Evolutionary conservation across 2,888 invertebrate species (phyloP).

Genomic region (Catocala sponsa): DNA sequence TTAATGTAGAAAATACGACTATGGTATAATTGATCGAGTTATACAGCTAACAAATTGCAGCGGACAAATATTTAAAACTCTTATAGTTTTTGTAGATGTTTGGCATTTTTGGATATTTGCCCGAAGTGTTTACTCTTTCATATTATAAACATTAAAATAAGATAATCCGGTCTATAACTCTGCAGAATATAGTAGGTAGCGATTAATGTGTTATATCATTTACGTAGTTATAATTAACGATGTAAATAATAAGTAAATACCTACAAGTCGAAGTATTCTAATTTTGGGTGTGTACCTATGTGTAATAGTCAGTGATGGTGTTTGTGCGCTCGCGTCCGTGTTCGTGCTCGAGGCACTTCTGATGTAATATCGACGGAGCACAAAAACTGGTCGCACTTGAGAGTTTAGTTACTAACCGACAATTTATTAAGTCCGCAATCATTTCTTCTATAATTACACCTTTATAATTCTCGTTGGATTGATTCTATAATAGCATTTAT

Average conservation of each 20-base stretch:
- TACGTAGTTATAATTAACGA: too few species aligned
- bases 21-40: constrained; percentile 27
- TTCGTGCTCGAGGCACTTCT: constrained; percentile 57
- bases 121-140: constrained; percentile 16
- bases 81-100: background rate
- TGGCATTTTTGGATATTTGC: constrained; percentile 22
- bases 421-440: constrained; percentile 44
- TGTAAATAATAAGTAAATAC: too few species aligned
- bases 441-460: constrained; percentile 46
- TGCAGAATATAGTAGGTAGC: background rate
- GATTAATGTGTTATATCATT: too few species aligned
- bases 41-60: constrained; percentile 26
- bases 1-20: constrained; percentile 33
- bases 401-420: constrained; percentile 61
- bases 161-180: background rate
- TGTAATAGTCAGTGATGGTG: constrained; percentile 37
- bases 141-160: constrained; percentile 3
- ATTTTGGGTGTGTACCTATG: constrained; percentile 27
- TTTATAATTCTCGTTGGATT: constrained; percentile 25
- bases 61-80: constrained; percentile 8
- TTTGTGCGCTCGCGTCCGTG: constrained; percentile 41
- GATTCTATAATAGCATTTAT: constrained; percentile 17
- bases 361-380: constrained; percentile 64
- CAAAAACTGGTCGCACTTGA: constrained; percentile 79
- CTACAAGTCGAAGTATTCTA: constrained; percentile 13